Conservation (phyloP, 2,888 invertebrate species). For the Athripsodes cinereus region DNA sequence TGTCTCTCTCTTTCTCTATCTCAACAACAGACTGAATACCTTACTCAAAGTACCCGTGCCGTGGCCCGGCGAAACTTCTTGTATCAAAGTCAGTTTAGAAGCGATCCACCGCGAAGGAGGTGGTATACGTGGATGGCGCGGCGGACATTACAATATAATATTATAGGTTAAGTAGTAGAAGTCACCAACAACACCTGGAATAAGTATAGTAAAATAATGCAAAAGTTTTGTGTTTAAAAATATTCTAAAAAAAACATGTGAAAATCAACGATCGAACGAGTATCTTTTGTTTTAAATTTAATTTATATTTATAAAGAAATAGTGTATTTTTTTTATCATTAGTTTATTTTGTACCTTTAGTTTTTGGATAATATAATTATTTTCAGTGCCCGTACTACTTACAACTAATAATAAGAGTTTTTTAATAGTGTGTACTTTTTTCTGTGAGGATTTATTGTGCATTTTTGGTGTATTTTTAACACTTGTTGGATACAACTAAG, state of each 20-base stretch:
- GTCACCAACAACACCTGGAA: too few relatives aligned
- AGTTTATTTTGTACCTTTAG: background rate
- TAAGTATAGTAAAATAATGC: background rate
- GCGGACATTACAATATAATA: background rate
- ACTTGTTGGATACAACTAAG: background rate
- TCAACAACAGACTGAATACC: background rate
- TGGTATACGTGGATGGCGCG: background rate
- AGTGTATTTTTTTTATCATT: background rate
- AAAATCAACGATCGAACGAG: background rate
- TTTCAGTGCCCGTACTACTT: too few relatives aligned
- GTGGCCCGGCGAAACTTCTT: background rate
- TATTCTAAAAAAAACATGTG: background rate
- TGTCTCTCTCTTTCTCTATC: background rate
- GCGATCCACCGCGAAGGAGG: background rate
- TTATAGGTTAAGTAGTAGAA: too few relatives aligned
- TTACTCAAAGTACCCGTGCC: background rate
- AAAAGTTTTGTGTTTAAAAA: background rate
- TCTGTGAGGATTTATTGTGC: background rate
- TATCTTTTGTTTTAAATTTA: background rate
- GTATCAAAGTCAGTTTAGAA: background rate
- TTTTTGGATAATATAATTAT: too few relatives aligned
- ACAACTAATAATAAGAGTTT: background rate
- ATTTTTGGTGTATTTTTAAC: background rate
- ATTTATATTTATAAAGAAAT: background rate
- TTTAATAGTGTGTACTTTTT: background rate